These are phyloP conservation scores for Xenopus laevis DNA, from an alignment of 2,113 vertebrate species.

Conservation along the genomic window DNA sequence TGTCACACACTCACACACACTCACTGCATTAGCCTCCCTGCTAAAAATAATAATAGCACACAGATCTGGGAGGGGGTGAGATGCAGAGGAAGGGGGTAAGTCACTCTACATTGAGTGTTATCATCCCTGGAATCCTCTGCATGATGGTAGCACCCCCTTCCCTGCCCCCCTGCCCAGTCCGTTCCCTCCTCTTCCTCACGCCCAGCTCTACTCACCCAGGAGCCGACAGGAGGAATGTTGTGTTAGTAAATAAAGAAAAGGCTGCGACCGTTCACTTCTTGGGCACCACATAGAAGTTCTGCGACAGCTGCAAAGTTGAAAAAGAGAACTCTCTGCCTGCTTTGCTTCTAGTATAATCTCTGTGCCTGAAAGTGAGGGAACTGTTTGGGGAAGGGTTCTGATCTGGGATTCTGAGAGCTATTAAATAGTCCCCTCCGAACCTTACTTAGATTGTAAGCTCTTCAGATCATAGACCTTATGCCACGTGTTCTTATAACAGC, in stretches of 20 bases:
- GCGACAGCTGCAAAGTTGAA: too few species aligned
- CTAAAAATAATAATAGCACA: conserved; percentile 18
- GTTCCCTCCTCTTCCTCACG: not conserved
- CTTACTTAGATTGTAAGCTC: too few species aligned
- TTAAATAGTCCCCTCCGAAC: too few species aligned
- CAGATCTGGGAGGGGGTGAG: not conserved
- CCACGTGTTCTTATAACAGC: too few species aligned
- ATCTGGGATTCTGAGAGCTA: too few species aligned
- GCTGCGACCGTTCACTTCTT: too few species aligned
- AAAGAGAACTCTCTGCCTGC: too few species aligned
- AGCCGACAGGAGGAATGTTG: not conserved
- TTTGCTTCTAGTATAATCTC: too few species aligned
- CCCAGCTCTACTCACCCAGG: not conserved
- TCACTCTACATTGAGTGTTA: conserved; percentile 13
- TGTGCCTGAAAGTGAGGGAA: too few species aligned
- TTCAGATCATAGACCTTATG: too few species aligned
- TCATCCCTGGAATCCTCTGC: conserved; percentile 25
- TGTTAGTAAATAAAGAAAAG: not conserved
- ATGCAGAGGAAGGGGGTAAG: not conserved
- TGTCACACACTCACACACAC: conserved; percentile 11
- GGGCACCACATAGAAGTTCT: too few species aligned
- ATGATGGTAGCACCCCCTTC: not conserved
- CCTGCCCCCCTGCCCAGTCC: not conserved
- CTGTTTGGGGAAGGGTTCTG: too few species aligned
- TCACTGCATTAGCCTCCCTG: not conserved